A percentile compares a stretch with the other conserved stretches of the same genome.
phyloP scores from a whole-genome alignment of 1,140 invertebrate genomes.

The Cherax destructor region DNA sequence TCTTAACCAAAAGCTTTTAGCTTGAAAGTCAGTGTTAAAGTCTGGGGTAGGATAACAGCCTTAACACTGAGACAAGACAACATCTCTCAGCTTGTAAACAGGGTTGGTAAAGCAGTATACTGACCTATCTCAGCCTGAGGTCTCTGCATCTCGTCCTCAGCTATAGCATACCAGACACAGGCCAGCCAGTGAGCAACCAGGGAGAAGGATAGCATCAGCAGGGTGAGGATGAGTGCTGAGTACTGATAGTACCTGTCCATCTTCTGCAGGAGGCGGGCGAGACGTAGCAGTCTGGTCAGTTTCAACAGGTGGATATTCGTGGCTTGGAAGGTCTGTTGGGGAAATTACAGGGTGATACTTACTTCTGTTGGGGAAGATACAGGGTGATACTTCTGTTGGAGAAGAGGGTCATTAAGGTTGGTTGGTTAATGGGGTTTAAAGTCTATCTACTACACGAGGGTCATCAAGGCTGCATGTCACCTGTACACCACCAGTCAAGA shows the following conservation, averaged over 20 bases:
- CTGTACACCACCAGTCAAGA: no score
- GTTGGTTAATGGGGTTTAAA: no score
- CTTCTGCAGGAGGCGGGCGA: constrained; percentile 96
- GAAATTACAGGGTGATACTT: no score
- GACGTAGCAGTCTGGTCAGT: constrained; percentile 91
- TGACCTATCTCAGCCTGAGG: constrained; percentile 13
- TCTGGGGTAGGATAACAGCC: no score
- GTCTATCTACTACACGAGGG: no score
- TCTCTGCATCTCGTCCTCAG: constrained; percentile 85
- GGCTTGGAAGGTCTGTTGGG: constrained; percentile 75
- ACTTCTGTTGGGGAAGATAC: no score
- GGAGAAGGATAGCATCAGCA: constrained; percentile 95
- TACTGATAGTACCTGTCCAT: constrained; percentile 98
- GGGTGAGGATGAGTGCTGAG: constrained; percentile 94
- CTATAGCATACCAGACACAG: constrained; percentile 99
- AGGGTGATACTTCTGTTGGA: no score
- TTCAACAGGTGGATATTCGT: constrained; percentile 95
- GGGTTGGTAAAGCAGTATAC: neutral
- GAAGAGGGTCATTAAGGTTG: no score
- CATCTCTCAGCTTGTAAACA: neutral
- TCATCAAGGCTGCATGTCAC: no score
- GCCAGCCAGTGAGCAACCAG: constrained; percentile 98
- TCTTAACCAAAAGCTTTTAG: no score
- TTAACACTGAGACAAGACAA: no score
- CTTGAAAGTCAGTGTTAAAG: no score